Evolutionary conservation across 2,888 invertebrate species (phyloP).

Genomic region (Ophion ellenae): DNA sequence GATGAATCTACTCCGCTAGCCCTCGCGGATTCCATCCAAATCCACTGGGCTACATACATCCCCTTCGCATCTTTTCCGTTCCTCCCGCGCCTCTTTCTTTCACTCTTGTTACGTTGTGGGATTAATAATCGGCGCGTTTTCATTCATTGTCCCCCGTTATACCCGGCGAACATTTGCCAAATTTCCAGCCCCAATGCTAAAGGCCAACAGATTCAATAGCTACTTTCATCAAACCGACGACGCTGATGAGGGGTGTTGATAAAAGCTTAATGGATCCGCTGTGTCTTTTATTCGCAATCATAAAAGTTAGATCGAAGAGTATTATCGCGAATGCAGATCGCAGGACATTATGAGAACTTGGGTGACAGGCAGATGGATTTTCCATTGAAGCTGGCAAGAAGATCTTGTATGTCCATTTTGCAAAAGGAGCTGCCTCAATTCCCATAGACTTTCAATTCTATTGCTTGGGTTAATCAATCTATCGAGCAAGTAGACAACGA

Average conservation of each 20-base stretch:
- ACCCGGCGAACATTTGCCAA: slow-evolving; percentile 53
- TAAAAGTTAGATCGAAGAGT: too few relatives aligned
- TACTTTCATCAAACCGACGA: slow-evolving; percentile 40
- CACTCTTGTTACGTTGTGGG: slow-evolving; percentile 40
- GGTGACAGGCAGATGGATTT: too few relatives aligned
- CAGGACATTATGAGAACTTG: too few relatives aligned
- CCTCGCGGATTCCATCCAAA: slow-evolving; percentile 53
- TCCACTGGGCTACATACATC: slow-evolving; percentile 25
- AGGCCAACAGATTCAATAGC: slow-evolving; percentile 4
- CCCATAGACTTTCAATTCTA: too few relatives aligned
- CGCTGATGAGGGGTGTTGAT: neutral
- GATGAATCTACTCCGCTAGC: slow-evolving; percentile 61
- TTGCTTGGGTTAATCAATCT: too few relatives aligned
- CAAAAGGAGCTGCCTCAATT: too few relatives aligned
- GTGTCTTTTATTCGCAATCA: too few relatives aligned
- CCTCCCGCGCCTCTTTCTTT: slow-evolving; percentile 33
- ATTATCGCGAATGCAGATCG: too few relatives aligned
- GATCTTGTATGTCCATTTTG: too few relatives aligned
- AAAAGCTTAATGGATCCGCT: neutral
- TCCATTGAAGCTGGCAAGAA: too few relatives aligned
- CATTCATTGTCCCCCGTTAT: slow-evolving; percentile 62
- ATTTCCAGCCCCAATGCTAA: neutral
- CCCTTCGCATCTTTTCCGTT: slow-evolving; percentile 62
- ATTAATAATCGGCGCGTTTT: slow-evolving; percentile 68
- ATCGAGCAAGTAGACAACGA: too few relatives aligned